A percentile compares a stretch with the other conserved stretches of the same genome.
phyloP scores from a whole-genome alignment of 2,888 invertebrate species.

The Selenia dentaria region DNA sequence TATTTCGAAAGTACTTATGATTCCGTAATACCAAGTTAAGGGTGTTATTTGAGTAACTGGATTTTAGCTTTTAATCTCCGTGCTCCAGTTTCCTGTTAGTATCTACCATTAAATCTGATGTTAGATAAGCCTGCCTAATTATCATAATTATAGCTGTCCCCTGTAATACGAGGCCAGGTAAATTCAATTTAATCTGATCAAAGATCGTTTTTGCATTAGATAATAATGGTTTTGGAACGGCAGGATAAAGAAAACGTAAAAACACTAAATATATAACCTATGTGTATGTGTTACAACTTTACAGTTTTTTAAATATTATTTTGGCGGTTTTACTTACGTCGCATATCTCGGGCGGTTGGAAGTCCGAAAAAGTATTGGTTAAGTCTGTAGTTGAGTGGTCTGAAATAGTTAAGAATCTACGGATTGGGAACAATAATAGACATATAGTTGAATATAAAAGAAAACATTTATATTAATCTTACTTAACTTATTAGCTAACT shows the following conservation, averaged over 20 bases:
- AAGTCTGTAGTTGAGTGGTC: too few relatives aligned
- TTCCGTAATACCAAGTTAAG: constrained; percentile 10
- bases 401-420: too few relatives aligned
- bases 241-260: not conserved
- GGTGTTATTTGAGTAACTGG: constrained; percentile 22
- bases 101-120: constrained; percentile 31
- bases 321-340: too few relatives aligned
- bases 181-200: constrained; percentile 39
- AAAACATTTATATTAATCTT: too few relatives aligned
- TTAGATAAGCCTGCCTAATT: constrained; percentile 30
- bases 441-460: too few relatives aligned
- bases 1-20: constrained; percentile 11
- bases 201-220: constrained; percentile 32
- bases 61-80: constrained; percentile 26
- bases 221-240: constrained; percentile 15
- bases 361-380: too few relatives aligned
- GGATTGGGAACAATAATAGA: too few relatives aligned
- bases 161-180: constrained; percentile 32
- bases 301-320: too few relatives aligned
- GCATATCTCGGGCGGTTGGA: too few relatives aligned
- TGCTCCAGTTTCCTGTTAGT: constrained; percentile 24
- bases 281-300: too few relatives aligned
- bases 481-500: too few relatives aligned
- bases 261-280: too few relatives aligned
- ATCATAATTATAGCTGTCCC: constrained; percentile 35